A percentile compares a stretch with the other conserved stretches of the same genome.
Conservation (phyloP, 2,797 vertebrate genomes). For the Epinephelus malabaricus region DNA sequence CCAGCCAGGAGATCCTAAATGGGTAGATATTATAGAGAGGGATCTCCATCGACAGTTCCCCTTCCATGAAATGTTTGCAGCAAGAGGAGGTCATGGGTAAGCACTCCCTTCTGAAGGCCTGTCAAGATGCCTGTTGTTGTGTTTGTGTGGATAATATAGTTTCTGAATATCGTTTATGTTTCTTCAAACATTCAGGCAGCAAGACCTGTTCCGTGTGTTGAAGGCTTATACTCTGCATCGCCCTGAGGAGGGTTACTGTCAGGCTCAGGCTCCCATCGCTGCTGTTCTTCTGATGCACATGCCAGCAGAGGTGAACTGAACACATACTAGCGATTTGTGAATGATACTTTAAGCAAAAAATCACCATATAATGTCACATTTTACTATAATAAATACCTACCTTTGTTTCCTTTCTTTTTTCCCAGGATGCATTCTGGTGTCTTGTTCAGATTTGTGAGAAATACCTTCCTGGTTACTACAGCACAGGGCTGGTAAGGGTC, state of each 20-base stretch:
- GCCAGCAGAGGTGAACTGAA: constrained; percentile 94
- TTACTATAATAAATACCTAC: not conserved
- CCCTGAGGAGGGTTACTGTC: constrained; percentile 98
- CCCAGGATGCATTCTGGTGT: constrained; percentile 98
- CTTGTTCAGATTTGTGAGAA: constrained; percentile 99
- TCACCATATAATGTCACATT: not conserved
- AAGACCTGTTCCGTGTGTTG: constrained; percentile 94
- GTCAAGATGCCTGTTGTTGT: not conserved
- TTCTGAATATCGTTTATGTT: not conserved
- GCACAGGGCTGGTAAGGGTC: constrained; percentile 93
- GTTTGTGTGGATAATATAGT: not conserved
- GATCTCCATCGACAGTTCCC: constrained; percentile 99
- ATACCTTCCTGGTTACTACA: constrained; percentile 99
- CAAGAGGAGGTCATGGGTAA: constrained; percentile 95
- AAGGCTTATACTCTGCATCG: constrained; percentile 96
- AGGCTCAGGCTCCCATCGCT: constrained; percentile 97
- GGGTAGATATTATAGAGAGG: constrained; percentile 95
- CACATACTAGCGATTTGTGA: not conserved
- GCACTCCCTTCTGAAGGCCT: not conserved
- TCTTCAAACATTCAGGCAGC: constrained; percentile 86
- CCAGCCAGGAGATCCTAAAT: constrained; percentile 92
- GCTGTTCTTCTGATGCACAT: constrained; percentile 99
- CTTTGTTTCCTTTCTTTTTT: constrained; percentile 33
- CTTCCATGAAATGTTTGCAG: constrained; percentile 98
- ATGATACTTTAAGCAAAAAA: not conserved